phyloP scores from a whole-genome alignment of 2,797 vertebrate genomes.

The Phyllotis vaccarum region DNA sequence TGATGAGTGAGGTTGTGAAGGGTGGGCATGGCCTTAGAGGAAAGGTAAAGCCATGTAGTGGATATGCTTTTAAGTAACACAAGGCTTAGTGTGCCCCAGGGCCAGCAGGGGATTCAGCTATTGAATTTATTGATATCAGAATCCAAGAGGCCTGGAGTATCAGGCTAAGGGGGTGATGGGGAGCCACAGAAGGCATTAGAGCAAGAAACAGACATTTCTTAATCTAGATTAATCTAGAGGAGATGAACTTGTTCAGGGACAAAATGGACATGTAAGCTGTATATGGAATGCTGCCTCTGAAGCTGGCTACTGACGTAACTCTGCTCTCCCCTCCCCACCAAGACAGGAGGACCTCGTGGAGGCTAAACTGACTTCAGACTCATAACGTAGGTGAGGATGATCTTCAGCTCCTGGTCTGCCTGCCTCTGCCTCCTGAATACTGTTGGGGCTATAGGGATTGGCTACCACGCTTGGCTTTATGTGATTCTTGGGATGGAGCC shows the following conservation, averaged over 20 bases:
- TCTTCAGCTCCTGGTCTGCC: neutral
- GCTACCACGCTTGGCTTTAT: neutral
- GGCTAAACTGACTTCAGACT: neutral
- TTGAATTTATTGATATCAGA: neutral
- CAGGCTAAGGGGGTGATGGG: neutral
- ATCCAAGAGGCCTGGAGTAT: neutral
- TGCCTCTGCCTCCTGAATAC: neutral
- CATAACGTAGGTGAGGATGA: neutral
- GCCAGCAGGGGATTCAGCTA: neutral
- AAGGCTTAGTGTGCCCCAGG: neutral
- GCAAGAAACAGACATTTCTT: neutral
- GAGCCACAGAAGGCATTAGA: neutral
- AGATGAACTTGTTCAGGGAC: neutral
- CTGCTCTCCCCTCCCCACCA: neutral
- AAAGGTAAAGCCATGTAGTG: neutral
- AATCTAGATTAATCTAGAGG: neutral
- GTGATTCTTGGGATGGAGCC: neutral
- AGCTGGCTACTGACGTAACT: conserved; percentile 17
- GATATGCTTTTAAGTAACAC: neutral
- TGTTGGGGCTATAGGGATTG: neutral
- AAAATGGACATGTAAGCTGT: neutral
- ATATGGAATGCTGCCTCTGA: neutral
- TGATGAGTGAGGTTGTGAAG: neutral
- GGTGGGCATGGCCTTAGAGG: neutral
- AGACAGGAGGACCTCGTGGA: neutral